Conservation (phyloP, 2,113 vertebrate genomes). For the Cromileptes altivelis region DNA sequence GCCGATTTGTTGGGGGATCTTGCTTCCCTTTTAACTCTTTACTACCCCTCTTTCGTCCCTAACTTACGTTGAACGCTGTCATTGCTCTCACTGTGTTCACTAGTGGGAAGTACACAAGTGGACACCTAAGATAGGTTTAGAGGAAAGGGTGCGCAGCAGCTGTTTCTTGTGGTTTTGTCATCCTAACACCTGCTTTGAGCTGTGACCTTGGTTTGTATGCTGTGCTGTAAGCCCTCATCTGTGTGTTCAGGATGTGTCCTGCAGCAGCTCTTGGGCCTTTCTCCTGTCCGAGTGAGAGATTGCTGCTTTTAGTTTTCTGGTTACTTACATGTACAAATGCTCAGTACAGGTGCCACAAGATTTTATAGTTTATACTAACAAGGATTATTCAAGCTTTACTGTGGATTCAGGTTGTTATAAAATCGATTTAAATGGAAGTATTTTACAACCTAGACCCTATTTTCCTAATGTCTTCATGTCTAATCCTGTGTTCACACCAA, state of each 20-base stretch:
- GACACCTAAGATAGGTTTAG: neutral
- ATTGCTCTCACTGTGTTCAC: constrained; percentile 13
- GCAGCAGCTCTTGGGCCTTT: constrained; percentile 42
- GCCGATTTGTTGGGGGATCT: constrained; percentile 64
- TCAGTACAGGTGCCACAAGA: neutral
- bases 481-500: too few relatives aligned
- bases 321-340: neutral
- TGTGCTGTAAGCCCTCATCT: constrained; percentile 36
- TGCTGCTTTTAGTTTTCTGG: constrained; percentile 8
- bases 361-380: neutral
- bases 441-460: too few relatives aligned
- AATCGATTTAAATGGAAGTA: neutral
- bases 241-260: constrained; percentile 36
- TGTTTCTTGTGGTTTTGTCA: constrained; percentile 26
- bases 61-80: constrained; percentile 19
- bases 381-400: neutral
- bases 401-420: neutral
- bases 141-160: constrained; percentile 7
- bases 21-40: constrained; percentile 62
- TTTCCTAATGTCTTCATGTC: too few relatives aligned
- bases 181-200: constrained; percentile 50
- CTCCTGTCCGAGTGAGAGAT: constrained; percentile 26
- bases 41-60: constrained; percentile 41
- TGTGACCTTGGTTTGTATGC: constrained; percentile 45
- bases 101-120: constrained; percentile 10